A percentile compares a stretch with the other conserved stretches of the same genome.
These are phyloP conservation scores for Malurus alboscapulatus DNA, from an alignment of 2,113 vertebrate genomes.

Conservation along the genomic window DNA sequence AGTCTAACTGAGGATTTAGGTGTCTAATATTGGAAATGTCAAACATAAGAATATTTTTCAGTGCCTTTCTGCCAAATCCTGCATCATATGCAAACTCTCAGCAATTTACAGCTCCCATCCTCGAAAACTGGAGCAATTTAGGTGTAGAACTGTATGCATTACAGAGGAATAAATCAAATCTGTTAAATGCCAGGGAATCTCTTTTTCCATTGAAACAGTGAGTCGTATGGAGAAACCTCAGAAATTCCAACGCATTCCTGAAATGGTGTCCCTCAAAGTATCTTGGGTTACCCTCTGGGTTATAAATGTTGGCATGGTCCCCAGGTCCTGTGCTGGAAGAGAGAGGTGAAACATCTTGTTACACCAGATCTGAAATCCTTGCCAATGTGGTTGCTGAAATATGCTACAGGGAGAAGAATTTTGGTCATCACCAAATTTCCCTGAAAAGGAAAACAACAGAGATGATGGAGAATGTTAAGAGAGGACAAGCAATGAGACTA, in stretches of 20 bases:
- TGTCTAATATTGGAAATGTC: slow-evolving; percentile 3
- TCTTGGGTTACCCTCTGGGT: background rate
- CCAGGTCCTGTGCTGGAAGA: background rate
- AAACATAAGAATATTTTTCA: background rate
- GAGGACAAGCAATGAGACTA: background rate
- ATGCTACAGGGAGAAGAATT: background rate
- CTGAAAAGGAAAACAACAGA: background rate
- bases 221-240: rapidly evolving
- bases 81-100: background rate
- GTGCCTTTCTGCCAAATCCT: background rate
- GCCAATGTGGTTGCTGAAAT: background rate
- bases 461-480: background rate
- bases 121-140: background rate
- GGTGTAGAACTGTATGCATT: background rate
- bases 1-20: background rate
- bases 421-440: background rate
- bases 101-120: slow-evolving; percentile 4
- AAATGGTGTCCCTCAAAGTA: background rate
- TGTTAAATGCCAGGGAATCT: background rate
- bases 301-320: background rate
- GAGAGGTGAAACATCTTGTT: background rate
- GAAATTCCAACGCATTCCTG: background rate
- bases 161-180: background rate
- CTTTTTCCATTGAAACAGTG: background rate
- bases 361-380: background rate